A percentile compares a stretch with the other conserved stretches of the same genome.
Evolutionary conservation across 2,797 vertebrate genomes (phyloP).

Genomic region (Melanotaenia boesemani): DNA sequence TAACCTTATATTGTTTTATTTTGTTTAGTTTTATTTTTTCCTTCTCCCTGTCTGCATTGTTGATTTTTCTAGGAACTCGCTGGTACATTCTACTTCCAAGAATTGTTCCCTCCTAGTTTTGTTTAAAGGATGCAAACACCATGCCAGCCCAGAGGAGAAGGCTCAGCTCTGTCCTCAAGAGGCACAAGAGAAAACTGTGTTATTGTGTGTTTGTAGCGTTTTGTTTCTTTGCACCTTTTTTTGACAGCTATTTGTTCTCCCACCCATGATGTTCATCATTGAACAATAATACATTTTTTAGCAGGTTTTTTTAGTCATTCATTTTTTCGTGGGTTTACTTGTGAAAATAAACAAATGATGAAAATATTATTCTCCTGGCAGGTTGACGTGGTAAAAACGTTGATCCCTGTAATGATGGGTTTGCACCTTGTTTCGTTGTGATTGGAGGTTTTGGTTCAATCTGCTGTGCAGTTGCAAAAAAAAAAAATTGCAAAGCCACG

Average conservation of each 20-base stretch:
- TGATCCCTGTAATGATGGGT: conserved; percentile 67
- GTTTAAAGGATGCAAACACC: conserved; percentile 37
- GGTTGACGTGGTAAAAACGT: conserved; percentile 32
- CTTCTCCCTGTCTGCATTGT: conserved; percentile 44
- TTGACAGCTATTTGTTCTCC: conserved; percentile 36
- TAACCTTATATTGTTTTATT: conserved; percentile 49
- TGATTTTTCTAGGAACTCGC: conserved; percentile 58
- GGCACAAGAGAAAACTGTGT: conserved; percentile 17
- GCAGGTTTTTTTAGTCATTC: conserved; percentile 52
- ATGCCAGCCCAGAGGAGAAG: conserved; percentile 39
- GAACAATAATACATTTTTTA: conserved; percentile 18
- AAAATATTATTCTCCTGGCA: conserved; percentile 68
- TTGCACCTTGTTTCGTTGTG: conserved; percentile 48
- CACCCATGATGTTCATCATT: conserved; percentile 35
- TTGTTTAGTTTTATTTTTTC: conserved; percentile 1
- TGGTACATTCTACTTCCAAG: conserved; percentile 71
- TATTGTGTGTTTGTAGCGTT: conserved; percentile 18
- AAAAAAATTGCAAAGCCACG: conserved; percentile 49
- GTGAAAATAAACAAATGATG: conserved; percentile 45
- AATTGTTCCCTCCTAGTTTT: conserved; percentile 67
- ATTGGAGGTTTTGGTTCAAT: conserved; percentile 57
- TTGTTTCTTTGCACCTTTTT: conserved; percentile 32
- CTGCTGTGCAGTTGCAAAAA: conserved; percentile 48
- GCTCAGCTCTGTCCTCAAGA: conserved; percentile 28
- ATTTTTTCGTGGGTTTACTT: conserved; percentile 57